Percentiles rank a stretch among this genome's conserved stretches.
Evolutionary conservation across 2,113 vertebrate species (phyloP).

Genomic region (Bungarus multicinctus): DNA sequence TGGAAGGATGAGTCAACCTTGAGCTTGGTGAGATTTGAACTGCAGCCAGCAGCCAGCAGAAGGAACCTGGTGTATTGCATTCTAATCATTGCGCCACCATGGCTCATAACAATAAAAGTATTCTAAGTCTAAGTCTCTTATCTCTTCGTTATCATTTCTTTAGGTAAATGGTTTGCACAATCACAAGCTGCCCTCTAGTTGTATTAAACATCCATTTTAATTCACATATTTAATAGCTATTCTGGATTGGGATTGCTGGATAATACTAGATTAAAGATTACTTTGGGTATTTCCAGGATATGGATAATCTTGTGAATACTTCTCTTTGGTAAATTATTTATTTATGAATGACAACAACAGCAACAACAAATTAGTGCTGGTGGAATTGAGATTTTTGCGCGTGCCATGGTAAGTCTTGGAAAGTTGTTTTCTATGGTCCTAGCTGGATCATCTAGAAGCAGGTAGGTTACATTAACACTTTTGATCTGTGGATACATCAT

Average conservation of each 20-base stretch:
- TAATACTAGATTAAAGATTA: neutral
- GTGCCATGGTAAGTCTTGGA: neutral
- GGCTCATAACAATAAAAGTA: too few relatives aligned
- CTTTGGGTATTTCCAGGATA: constrained; percentile 14
- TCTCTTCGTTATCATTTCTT: neutral
- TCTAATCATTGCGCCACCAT: too few relatives aligned
- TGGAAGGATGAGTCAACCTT: too few relatives aligned
- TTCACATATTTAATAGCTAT: neutral
- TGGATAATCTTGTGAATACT: constrained; percentile 6
- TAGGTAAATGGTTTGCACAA: neutral
- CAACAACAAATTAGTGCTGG: neutral
- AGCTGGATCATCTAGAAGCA: neutral
- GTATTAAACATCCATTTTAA: neutral
- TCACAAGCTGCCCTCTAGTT: neutral
- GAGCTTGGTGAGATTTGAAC: too few relatives aligned
- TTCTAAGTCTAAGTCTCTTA: too few relatives aligned
- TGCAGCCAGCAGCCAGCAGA: too few relatives aligned
- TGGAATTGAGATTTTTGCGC: neutral
- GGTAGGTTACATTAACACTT: neutral
- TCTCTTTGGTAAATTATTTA: neutral
- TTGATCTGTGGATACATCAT: neutral
- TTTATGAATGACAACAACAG: neutral
- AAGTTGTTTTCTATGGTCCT: neutral
- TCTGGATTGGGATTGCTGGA: neutral
- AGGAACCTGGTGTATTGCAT: too few relatives aligned